Base-by-base conservation (phyloP, 2,113 vertebrate species). In the Nicator chloris region DNA sequence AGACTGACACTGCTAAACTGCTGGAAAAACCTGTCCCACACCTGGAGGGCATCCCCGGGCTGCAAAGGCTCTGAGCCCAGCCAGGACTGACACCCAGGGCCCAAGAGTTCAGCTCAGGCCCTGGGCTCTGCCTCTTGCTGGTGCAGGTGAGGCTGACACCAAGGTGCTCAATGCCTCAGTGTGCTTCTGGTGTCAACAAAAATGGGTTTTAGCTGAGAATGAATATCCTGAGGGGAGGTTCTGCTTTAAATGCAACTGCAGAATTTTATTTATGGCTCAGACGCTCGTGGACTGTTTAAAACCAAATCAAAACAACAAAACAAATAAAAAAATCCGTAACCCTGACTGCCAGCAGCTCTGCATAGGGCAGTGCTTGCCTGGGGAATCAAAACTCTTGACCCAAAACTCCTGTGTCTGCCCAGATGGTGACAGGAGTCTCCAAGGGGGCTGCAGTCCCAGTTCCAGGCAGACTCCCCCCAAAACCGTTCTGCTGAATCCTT, bases 321-420 rank as follows among this genome's bases (percentile, higher is more conserved):
- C 8, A 7, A 27, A 23, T 1, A 26, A 42, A n/a, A 13, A 11
- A 22, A 4, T 0, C 16, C 21, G 4, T 19, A 20, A 26, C 22
- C 30, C 4, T 31, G 53, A 22, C 9, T 26, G 9, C 15, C 22
- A 24, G 28, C 37, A 69, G 70, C 16, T 64, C 39, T 71, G 47
- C 42, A 40, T 0, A 40, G 44, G 28, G 20, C 53, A 40, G 11
- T 6, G 16, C 18, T 28, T 60, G 14, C 37, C 49, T 39, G 11
- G 37, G 24, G 24, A 61, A 37, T 4, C 30, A 45, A 18, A 77
- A 5, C 42, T 37, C 59, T 27, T 23, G 33, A 22, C 6, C 22
- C 53, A 66, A 4, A 17, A 11, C 30, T 14, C 7, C 19, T 16
- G 14, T 4, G 15, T 4, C 15, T 59, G 61, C 22, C 66, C 31